Base-by-base conservation (phyloP, 2,888 invertebrate species). In the Apodemia duryi region DNA sequence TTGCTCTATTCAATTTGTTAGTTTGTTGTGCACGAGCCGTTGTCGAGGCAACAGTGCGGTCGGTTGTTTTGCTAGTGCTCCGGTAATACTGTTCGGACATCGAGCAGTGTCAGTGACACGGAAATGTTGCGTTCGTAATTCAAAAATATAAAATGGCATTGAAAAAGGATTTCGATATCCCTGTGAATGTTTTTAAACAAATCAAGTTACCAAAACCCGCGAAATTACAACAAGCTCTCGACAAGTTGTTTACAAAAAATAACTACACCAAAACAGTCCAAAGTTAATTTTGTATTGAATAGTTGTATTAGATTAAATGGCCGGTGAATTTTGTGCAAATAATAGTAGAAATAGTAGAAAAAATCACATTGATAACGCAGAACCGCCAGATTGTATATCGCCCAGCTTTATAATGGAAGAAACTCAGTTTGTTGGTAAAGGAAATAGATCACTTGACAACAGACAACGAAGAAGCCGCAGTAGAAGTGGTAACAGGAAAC, bases 251-350 rank as follows among this genome's bases (percentile, higher is more conserved):
- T 80, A 88, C 89, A 80, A 86, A 84, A 81, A 90, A 87, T 74
- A 88, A 79, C 76, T 91, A 91, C 77, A 89, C 85, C 13, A 91
- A 91, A 88, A 91, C 91, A 81, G 90, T 84, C 80, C 86, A 90
- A 77, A 89, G 85, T 84, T 91, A 84, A 81, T 69, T 73, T 65
- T 43, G 43, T 64, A 64, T 65, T 21, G 21, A 51, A 21, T 51
- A 66, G 69, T 68, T 75, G 65, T 63, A 70, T 75, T 76, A 75
- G 78, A 79, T 77, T 90, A 89, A 88, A 92, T 91, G 91, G 92
- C 91, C 72, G 88, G 89, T 86, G 89, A 88, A 78, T 75, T 81
- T 77, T 81, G 79, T 83, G 82, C 77, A 76, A 80, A 82, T 77
- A 84, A 77, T 75, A 79, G 80, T 85, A 88, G 83, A 81, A 86